Evolutionary conservation across 2,113 vertebrate species (phyloP).

Genomic region (Peromyscus leucopus): DNA sequence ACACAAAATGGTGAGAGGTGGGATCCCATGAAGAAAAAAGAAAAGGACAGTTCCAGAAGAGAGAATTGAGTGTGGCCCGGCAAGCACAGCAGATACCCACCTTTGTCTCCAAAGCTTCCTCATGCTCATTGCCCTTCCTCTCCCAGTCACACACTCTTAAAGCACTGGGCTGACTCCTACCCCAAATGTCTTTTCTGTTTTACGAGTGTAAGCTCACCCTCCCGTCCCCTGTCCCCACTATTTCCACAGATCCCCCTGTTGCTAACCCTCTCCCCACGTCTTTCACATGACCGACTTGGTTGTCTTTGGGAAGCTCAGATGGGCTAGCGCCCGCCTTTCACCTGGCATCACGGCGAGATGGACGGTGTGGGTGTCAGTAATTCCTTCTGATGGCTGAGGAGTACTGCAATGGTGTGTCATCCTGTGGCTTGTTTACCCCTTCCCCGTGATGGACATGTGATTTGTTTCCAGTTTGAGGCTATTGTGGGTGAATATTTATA

Average conservation of each 20-base stretch:
- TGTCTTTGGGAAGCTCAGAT: not conserved
- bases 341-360: not conserved
- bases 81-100: not conserved
- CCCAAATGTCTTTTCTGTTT: not conserved
- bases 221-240: not conserved
- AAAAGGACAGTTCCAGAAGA: not conserved
- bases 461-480: not conserved
- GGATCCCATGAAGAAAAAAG: not conserved
- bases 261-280: not conserved
- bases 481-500: not conserved
- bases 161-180: not conserved
- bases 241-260: not conserved
- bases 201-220: not conserved
- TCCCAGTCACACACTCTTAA: not conserved
- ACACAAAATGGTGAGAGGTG: no score
- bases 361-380: not conserved
- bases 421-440: not conserved
- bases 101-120: no score
- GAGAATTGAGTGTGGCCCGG: not conserved
- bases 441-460: not conserved
- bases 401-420: not conserved
- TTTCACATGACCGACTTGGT: fast-evolving
- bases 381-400: not conserved
- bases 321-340: not conserved
- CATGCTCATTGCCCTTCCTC: not conserved